Evolutionary conservation across 2,888 invertebrate species (phyloP).

Genomic region (Plebejus melissa): DNA sequence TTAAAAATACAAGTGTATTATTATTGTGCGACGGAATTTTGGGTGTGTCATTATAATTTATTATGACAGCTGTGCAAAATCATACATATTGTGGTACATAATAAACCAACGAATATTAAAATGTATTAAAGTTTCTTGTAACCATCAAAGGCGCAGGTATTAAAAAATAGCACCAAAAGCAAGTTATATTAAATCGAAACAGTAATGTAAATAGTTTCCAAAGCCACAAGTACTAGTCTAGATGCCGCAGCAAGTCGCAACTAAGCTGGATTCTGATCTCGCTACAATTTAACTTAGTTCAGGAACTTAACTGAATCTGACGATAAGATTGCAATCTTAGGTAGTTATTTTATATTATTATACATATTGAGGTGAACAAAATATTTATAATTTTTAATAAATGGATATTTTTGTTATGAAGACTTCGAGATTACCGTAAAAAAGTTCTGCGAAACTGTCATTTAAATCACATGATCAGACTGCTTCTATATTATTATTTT

Average conservation of each 20-base stretch:
- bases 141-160: too few species aligned
- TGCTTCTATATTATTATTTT: too few species aligned
- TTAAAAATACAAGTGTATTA: constrained; percentile 26
- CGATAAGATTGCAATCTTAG: background rate
- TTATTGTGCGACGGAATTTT: constrained; percentile 7
- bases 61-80: background rate
- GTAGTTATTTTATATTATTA: background rate
- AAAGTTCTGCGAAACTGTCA: too few species aligned
- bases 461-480: too few species aligned
- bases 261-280: constrained; percentile 26
- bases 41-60: background rate
- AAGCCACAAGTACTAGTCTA: background rate
- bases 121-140: background rate
- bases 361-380: background rate
- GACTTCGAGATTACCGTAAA: too few species aligned
- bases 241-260: background rate
- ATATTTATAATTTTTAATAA: too few species aligned
- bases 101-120: background rate
- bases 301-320: constrained; percentile 8
- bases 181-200: background rate
- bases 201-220: constrained; percentile 6
- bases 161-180: background rate
- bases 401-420: too few species aligned
- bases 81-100: background rate
- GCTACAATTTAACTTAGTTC: constrained; percentile 27